Evolutionary conservation across 2,888 invertebrate species (phyloP).

Genomic region (Teleogryllus oceanicus): DNA sequence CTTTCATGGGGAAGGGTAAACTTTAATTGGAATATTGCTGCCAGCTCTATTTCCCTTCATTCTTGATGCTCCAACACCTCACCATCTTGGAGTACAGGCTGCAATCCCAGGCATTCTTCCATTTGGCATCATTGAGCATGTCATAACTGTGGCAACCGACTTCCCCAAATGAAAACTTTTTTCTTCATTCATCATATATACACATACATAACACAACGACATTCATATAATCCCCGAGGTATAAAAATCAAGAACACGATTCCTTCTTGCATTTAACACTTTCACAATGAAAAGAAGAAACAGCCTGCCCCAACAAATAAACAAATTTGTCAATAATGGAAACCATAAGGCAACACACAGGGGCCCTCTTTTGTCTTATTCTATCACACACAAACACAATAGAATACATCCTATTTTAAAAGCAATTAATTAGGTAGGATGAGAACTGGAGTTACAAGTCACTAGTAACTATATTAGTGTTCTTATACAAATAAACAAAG

Average conservation of each 20-base stretch:
- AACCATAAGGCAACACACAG: not conserved
- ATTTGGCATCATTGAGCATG: constrained; percentile 2
- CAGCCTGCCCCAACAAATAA: constrained; percentile 18
- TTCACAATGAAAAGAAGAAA: constrained; percentile 11
- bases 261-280: constrained; percentile 10
- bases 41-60: not conserved
- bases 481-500: not conserved
- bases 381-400: not conserved
- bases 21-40: constrained; percentile 12
- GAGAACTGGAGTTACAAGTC: constrained; percentile 22
- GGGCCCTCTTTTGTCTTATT: not conserved
- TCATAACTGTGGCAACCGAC: constrained; percentile 3
- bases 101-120: not conserved
- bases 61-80: not conserved
- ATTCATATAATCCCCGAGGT: not conserved
- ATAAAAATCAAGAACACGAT: not conserved
- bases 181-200: constrained; percentile 12
- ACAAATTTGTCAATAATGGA: constrained; percentile 4
- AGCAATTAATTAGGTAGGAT: not conserved
- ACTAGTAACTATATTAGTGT: constrained; percentile 19
- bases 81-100: not conserved
- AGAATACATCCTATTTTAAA: constrained; percentile 18
- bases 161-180: constrained; percentile 11
- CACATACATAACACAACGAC: constrained; percentile 1
- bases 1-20: not conserved